Conservation (phyloP, 2,888 invertebrate genomes). For the Lasioglossum marginatum region DNA sequence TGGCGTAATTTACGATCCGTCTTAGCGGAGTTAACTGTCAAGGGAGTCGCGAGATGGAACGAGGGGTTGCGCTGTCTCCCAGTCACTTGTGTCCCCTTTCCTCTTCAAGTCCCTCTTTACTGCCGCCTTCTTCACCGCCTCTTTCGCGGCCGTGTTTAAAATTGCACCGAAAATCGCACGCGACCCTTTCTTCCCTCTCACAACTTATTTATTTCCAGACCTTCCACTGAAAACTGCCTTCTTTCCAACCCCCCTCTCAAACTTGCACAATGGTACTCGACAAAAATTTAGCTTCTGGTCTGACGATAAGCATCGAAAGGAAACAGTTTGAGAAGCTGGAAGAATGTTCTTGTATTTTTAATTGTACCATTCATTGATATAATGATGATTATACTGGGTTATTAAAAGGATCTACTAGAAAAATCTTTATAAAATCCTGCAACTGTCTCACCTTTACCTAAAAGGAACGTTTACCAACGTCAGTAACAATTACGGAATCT, state of each 20-base stretch:
- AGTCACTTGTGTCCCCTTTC: constrained; percentile 12
- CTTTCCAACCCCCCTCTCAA: no score
- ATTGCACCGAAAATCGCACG: not conserved
- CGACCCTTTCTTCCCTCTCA: not conserved
- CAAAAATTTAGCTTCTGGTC: no score
- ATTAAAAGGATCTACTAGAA: no score
- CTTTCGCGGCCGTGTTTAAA: not conserved
- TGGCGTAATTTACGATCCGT: constrained; percentile 83
- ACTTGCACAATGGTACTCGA: no score
- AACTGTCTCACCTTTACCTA: not conserved
- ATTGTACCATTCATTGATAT: no score
- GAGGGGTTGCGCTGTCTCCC: constrained; percentile 43
- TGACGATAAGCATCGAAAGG: no score
- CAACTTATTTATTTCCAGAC: not conserved
- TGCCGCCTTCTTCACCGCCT: not conserved
- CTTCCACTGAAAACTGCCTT: not conserved
- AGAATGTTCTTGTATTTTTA: no score
- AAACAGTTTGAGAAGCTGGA: no score
- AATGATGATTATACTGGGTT: no score
- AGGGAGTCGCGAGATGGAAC: constrained; percentile 71
- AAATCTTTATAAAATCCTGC: no score
- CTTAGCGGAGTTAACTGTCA: constrained; percentile 67
- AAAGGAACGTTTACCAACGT: not conserved
- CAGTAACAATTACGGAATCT: not conserved
- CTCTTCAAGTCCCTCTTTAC: not conserved